Percentiles rank a stretch among this genome's conserved stretches.
These are phyloP conservation scores for Drosophila suboccidentalis DNA, from an alignment of 2,888 invertebrate species.

Conservation along the genomic window DNA sequence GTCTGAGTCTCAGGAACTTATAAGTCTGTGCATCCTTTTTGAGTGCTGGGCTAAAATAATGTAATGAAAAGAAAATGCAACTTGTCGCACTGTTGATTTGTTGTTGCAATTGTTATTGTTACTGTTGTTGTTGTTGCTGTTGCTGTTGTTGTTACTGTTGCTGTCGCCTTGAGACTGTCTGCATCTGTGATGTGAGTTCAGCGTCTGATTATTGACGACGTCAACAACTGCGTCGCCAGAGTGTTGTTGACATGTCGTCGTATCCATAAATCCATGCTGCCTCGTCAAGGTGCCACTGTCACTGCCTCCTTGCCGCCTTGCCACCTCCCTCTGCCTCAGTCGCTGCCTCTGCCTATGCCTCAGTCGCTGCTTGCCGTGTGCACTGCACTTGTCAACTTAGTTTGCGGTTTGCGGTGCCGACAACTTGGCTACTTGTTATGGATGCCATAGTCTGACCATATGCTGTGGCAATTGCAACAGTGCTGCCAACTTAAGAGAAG, in stretches of 20 bases:
- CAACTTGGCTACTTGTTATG: slow-evolving; percentile 56
- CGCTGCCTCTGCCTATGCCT: slow-evolving; percentile 1
- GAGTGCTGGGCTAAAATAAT: neutral
- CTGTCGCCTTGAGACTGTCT: slow-evolving; percentile 72
- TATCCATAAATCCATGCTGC: slow-evolving; percentile 69
- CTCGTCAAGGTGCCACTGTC: slow-evolving; percentile 35
- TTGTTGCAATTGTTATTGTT: slow-evolving; percentile 25
- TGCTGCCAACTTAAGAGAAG: too few relatives aligned
- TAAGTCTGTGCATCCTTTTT: neutral
- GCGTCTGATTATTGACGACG: slow-evolving; percentile 78
- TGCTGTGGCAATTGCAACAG: neutral
- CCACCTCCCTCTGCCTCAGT: slow-evolving; percentile 28
- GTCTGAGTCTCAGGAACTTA: too few relatives aligned
- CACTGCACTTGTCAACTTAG: slow-evolving; percentile 76
- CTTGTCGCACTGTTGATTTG: slow-evolving; percentile 41
- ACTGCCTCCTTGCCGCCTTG: neutral
- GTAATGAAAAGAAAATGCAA: slow-evolving; percentile 68
- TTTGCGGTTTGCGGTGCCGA: slow-evolving; percentile 54
- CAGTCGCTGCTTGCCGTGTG: slow-evolving; percentile 54
- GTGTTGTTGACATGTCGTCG: slow-evolving; percentile 73
- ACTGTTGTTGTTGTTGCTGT: slow-evolving; percentile 33
- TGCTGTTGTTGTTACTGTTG: slow-evolving; percentile 37
- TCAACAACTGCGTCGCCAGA: slow-evolving; percentile 62
- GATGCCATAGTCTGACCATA: slow-evolving; percentile 50
- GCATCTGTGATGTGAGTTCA: slow-evolving; percentile 65